Base-by-base conservation (phyloP, 2,797 vertebrate species). In the Pelochelys cantorii region DNA sequence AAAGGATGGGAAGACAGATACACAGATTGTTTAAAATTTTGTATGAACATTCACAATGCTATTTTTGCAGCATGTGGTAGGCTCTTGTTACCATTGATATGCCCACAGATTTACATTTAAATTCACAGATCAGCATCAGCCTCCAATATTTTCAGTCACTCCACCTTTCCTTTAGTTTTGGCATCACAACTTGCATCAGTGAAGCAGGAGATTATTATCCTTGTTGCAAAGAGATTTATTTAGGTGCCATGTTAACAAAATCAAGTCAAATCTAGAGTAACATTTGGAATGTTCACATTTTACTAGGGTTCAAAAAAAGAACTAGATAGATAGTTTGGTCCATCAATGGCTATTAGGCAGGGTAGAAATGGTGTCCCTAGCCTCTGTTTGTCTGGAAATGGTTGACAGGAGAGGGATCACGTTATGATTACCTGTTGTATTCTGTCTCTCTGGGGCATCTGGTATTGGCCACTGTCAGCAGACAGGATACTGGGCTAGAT, bases 61-160 rank as follows among this genome's bases (percentile, higher is more conserved):
- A 11, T 22, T 9, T 27, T 4, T 29, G 42, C 29, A 20, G 25
- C 34, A 83, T 0, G 0, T 22, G 11, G 14, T 82, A 29, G n/a
- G 12, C 10, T 85, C 25, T 82, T 48, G 74, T n/a, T 83, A 6
- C 3, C 6, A 3, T 29, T 80, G n/a, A 5, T 1, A 55, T 5
- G 22, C 8, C 27, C 12, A 15, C 83, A 60, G 23, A 15, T 14
- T 68, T 55, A n/a, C 53, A 6, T 4, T 0, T 1, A 12, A 5
- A 1, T 48, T 93, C 79, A 59, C 34, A 92, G 78, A 4, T 56
- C 78, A 88, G 29, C 22, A 85, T 42, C 90, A 85, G 3, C 9
- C 1, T 7, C 17, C 0, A 9, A 3, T 78, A 4, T 84, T 92
- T 89, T 87, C 34, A 75, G 13, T 65, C 42, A 78, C 9, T 7